Evolutionary conservation across 2,797 vertebrate species (phyloP), one percentile per base, ranked within the genome.

Genomic region (Dendrocincla tyrannina): DNA sequence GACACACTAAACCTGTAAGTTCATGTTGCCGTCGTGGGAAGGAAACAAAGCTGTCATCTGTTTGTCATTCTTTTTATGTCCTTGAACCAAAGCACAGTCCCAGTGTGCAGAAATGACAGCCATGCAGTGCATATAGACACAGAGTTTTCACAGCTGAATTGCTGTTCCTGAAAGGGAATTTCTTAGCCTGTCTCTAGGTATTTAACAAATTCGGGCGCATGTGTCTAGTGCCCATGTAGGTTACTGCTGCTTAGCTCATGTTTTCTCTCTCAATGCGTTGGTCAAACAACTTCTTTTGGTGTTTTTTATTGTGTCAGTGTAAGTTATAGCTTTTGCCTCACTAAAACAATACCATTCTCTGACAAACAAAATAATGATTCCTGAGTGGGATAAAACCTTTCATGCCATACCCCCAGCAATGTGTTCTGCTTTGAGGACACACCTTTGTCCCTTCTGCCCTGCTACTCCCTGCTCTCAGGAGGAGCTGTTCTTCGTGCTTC

Each of bases 371-470:
- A 24, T 37, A 4, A 13, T 35, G 37, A 19, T 64, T 68, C 20
- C 17, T 23, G 58, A 56, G 20, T n/a, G 17, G 18, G 42, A 27
- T 62, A 37, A 64, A 68, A 44, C 11, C 6, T 70, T 72, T 63
- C 2, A 4, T 1, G 5, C 12, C 15, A n/a, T 8, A 5, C 10
- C 27, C 7, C 5, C 13, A 12, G 24, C 27, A 52, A 5, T 2
- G 1, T 23, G 10, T 53, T 73, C 11, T 17, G 1, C 42, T 93
- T 88, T 32, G 39, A 74, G 66, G 32, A 49, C 0, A 0, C 5
- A 17, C 7, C 7, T 78, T 88, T 25, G 13, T 35, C 33, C 27
- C 25, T 66, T 66, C 30, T 64, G 28, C 32, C 10, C 32, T 64
- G 30, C 64, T 55, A 5, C 20, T 89, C 25, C 23, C 73, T 2